phyloP scores from a whole-genome alignment of 2,888 invertebrate species.

The Leptinotarsa haldemani region DNA sequence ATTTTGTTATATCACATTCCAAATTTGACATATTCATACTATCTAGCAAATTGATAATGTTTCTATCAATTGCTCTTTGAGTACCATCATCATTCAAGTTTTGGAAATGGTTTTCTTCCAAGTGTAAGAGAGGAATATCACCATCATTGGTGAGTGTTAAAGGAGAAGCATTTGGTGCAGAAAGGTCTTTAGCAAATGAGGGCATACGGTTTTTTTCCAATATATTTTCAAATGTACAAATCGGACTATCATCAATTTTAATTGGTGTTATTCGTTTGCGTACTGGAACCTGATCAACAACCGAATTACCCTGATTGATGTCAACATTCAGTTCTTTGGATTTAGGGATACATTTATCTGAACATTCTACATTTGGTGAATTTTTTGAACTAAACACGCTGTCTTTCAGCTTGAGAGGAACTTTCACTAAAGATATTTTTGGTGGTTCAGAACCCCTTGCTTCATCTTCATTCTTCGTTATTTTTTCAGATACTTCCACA shows the following conservation, averaged over 20 bases:
- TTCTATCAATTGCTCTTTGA: slow-evolving; percentile 36
- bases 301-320: background rate
- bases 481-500: background rate
- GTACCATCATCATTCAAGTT: slow-evolving; percentile 36
- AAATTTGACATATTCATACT: slow-evolving; percentile 41
- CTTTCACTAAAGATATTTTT: background rate
- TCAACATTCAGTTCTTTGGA: too few species aligned
- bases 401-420: background rate
- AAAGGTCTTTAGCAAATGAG: slow-evolving; percentile 19
- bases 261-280: slow-evolving; percentile 42
- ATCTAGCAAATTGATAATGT: slow-evolving; percentile 42
- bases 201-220: slow-evolving; percentile 30
- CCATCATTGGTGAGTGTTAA: slow-evolving; percentile 44
- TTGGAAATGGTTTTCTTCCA: slow-evolving; percentile 44
- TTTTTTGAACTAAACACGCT: background rate
- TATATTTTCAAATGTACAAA: slow-evolving; percentile 41
- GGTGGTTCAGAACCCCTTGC: too few species aligned
- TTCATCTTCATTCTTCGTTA: background rate
- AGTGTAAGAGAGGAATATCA: slow-evolving; percentile 46
- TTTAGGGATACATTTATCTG: too few species aligned
- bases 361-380: background rate
- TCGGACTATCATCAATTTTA: slow-evolving; percentile 34
- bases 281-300: background rate
- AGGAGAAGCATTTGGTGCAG: slow-evolving; percentile 19
- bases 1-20: slow-evolving; percentile 39